Conservation (phyloP, 2,888 invertebrate genomes). For the Eucera pruinosa region DNA sequence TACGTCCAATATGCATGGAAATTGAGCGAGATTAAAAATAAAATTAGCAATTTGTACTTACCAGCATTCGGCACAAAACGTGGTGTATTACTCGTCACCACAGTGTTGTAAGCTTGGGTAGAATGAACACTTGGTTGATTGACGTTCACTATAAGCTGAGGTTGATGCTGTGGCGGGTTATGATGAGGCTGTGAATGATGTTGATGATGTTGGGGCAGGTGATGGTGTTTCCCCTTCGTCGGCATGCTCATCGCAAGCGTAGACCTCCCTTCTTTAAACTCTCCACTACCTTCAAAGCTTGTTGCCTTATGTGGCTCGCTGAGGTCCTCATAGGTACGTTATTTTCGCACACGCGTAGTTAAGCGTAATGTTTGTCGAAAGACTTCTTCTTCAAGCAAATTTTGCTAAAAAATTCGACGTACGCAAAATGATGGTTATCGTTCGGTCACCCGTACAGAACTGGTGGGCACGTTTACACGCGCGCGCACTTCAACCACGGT, state of each 20-base stretch:
- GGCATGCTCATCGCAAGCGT: conserved; percentile 81
- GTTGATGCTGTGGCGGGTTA: conserved; percentile 68
- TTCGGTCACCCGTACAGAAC: conserved; percentile 60
- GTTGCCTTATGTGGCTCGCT: conserved; percentile 74
- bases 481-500: conserved; percentile 56
- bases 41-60: conserved; percentile 63
- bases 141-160: conserved; percentile 73
- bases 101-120: conserved; percentile 75
- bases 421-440: conserved; percentile 52
- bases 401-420: conserved; percentile 27
- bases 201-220: conserved; percentile 76
- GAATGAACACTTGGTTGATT: conserved; percentile 73
- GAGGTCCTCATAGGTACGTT: conserved; percentile 80
- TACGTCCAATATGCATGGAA: background rate
- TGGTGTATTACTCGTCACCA: conserved; percentile 72
- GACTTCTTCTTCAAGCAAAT: conserved; percentile 10
- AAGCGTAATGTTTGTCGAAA: conserved; percentile 45
- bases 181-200: conserved; percentile 72
- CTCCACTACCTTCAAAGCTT: conserved; percentile 76
- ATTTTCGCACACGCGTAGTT: conserved; percentile 57
- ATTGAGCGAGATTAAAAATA: conserved; percentile 1
- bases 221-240: conserved; percentile 79
- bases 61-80: conserved; percentile 77
- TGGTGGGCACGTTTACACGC: conserved; percentile 58
- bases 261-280: conserved; percentile 73